A percentile compares a stretch with the other conserved stretches of the same genome.
These are phyloP conservation scores for Sinhomidia bicolor DNA, from an alignment of 2,888 invertebrate species.

Conservation along the genomic window DNA sequence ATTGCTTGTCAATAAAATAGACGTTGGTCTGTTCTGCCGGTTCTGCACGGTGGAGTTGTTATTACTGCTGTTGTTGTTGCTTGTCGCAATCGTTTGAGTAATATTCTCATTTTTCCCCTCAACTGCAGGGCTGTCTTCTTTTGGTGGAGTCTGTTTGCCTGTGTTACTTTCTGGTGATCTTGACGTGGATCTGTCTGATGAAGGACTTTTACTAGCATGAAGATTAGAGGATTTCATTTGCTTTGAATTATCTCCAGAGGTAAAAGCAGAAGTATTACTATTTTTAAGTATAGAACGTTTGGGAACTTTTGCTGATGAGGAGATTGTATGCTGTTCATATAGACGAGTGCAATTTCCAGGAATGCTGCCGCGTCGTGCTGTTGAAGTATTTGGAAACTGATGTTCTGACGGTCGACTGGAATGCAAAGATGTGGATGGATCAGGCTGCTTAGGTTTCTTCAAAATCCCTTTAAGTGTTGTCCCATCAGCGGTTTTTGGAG, in stretches of 20 bases:
- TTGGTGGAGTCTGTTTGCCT: slow-evolving; percentile 1
- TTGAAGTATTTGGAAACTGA: slow-evolving; percentile 43
- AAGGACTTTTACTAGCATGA: slow-evolving; percentile 1
- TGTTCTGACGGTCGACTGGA: slow-evolving; percentile 25
- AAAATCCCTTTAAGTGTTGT: slow-evolving; percentile 73
- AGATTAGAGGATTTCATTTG: not conserved
- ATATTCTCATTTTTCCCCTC: slow-evolving; percentile 66
- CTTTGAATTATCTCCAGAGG: slow-evolving; percentile 24
- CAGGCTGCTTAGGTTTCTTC: slow-evolving; percentile 69
- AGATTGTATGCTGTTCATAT: slow-evolving; percentile 74
- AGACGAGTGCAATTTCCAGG: slow-evolving; percentile 70
- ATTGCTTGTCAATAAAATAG: slow-evolving; percentile 63
- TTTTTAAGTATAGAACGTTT: slow-evolving; percentile 72
- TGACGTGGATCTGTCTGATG: slow-evolving; percentile 53
- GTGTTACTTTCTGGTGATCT: slow-evolving; percentile 63
- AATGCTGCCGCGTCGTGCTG: slow-evolving; percentile 72
- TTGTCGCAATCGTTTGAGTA: not conserved
- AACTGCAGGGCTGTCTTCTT: slow-evolving; percentile 43
- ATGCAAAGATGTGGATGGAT: not conserved
- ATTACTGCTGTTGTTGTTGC: slow-evolving; percentile 21
- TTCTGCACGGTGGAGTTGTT: slow-evolving; percentile 23
- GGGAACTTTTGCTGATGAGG: slow-evolving; percentile 74
- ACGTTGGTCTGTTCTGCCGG: slow-evolving; percentile 60
- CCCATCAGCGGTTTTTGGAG: slow-evolving; percentile 67
- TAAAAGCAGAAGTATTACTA: not conserved